These are phyloP conservation scores for Drosophila nr. perissopoda DNA, from an alignment of 2,888 invertebrate species.

Conservation along the genomic window DNA sequence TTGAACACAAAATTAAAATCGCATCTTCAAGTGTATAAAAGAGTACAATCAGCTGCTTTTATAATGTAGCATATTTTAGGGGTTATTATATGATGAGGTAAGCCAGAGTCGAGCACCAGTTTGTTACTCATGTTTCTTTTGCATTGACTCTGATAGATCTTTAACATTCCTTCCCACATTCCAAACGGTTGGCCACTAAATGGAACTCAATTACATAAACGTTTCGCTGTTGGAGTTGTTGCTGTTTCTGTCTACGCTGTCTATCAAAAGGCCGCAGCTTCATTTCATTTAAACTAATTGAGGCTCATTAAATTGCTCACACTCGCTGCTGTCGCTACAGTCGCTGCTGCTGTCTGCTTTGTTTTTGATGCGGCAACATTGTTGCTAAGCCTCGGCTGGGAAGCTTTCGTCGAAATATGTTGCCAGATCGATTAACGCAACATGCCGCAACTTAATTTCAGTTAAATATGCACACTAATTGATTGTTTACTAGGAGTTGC, in stretches of 20 bases:
- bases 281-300: constrained; percentile 72
- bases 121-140: not conserved
- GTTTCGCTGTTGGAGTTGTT: constrained; percentile 34
- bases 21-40: not conserved
- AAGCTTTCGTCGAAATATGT: constrained; percentile 21
- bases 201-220: constrained; percentile 67
- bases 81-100: constrained; percentile 6
- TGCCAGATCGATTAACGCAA: constrained; percentile 35
- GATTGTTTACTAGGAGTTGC: constrained; percentile 25
- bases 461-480: constrained; percentile 38
- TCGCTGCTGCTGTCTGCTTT: not conserved
- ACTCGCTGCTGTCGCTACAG: constrained; percentile 12
- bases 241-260: constrained; percentile 24
- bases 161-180: constrained; percentile 25
- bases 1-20: not conserved
- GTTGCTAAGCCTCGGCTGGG: constrained; percentile 30
- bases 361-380: constrained; percentile 37
- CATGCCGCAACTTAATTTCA: constrained; percentile 16
- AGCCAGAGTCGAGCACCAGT: not conserved
- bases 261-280: constrained; percentile 54
- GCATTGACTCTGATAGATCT: constrained; percentile 14
- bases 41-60: not conserved
- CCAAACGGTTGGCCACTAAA: constrained; percentile 30
- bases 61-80: constrained; percentile 44
- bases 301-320: constrained; percentile 51